Conservation (phyloP, 2,113 vertebrate genomes). For the Poecilia latipinna region DNA sequence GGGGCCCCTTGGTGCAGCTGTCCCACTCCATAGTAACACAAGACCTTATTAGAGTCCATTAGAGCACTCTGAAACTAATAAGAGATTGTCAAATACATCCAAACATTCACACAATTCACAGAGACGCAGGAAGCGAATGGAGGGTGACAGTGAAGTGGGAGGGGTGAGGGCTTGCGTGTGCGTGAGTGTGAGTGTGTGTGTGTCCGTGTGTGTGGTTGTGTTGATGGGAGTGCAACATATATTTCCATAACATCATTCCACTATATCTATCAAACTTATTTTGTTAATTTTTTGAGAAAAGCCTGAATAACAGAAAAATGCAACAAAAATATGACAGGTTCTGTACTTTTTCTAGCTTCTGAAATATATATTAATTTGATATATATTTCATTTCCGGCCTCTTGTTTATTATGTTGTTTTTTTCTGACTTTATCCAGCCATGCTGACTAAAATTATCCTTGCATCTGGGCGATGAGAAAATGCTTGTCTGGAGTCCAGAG, state of each 20-base stretch:
- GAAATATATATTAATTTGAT: neutral
- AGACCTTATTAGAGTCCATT: conserved; percentile 89
- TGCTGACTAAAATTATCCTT: conserved; percentile 6
- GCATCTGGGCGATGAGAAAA: conserved; percentile 41
- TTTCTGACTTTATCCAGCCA: conserved; percentile 8
- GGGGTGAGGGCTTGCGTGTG: conserved; percentile 35
- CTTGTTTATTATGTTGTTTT: neutral
- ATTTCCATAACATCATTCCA: neutral
- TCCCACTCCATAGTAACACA: conserved; percentile 84
- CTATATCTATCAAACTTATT: neutral
- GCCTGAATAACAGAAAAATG: too few relatives aligned
- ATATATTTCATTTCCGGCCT: neutral
- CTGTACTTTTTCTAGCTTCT: neutral
- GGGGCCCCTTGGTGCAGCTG: conserved; percentile 85
- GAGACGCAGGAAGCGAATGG: conserved; percentile 61
- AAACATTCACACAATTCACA: conserved; percentile 82
- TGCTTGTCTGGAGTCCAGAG: conserved; percentile 40
- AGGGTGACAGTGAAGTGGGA: conserved; percentile 25
- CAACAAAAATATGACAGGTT: neutral
- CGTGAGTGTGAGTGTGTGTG: neutral
- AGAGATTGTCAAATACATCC: conserved; percentile 87
- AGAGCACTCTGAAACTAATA: conserved; percentile 88
- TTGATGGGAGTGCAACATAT: neutral
- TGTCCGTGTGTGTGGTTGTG: neutral
- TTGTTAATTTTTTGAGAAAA: too few relatives aligned